These are phyloP conservation scores for Notothenia coriiceps DNA, from an alignment of 2,113 vertebrate species.

Conservation along the genomic window DNA sequence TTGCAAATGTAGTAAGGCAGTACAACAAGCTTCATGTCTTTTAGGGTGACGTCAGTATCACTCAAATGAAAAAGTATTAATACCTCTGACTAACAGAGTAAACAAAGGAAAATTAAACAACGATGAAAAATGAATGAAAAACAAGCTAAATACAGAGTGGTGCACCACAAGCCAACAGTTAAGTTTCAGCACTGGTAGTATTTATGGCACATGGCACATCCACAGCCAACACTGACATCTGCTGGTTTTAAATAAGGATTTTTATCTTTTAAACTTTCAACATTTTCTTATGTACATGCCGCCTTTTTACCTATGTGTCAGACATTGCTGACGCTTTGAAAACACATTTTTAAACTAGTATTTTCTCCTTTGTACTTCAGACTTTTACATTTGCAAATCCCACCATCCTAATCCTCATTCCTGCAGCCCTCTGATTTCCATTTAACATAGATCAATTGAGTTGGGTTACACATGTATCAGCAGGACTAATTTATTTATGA, in stretches of 20 bases:
- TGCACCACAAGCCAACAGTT: background rate
- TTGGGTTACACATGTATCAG: conserved; percentile 86
- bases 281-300: background rate
- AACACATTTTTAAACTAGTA: background rate
- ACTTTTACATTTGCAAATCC: background rate
- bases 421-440: conserved; percentile 74
- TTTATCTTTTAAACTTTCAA: background rate
- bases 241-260: conserved; percentile 50
- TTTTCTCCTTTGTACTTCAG: background rate
- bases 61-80: background rate
- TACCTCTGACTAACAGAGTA: background rate
- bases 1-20: conserved; percentile 8
- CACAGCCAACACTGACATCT: conserved; percentile 80
- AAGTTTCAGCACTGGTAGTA: background rate
- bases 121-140: background rate
- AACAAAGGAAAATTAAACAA: background rate
- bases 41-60: background rate
- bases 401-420: background rate
- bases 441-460: conserved; percentile 88
- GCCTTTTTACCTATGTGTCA: background rate
- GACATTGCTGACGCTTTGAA: conserved; percentile 1
- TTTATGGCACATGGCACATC: background rate
- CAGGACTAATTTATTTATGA: conserved; percentile 97
- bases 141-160: background rate
- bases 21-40: background rate